Conservation (phyloP, 1,140 invertebrate genomes). For the Apis dorsata region DNA sequence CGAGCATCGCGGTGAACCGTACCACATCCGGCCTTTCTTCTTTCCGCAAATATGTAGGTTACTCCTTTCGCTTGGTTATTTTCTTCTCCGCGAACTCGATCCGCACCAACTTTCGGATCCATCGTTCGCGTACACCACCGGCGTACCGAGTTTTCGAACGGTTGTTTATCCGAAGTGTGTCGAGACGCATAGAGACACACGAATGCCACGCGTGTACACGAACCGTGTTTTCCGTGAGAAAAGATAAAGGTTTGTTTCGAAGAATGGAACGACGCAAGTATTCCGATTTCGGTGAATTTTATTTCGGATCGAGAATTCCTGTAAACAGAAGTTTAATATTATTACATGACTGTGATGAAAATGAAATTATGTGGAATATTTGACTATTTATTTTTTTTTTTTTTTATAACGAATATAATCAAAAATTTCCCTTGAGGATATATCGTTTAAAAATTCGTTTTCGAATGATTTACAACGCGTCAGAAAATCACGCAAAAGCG, state of each 20-base stretch:
- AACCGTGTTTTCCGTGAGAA: too few species aligned
- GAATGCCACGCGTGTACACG: too few species aligned
- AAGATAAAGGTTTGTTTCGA: too few species aligned
- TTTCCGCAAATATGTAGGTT: constrained; percentile 37
- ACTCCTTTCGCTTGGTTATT: constrained; percentile 20
- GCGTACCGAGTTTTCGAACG: background rate
- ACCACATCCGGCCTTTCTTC: constrained; percentile 25
- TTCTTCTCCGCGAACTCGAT: background rate
- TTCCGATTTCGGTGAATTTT: too few species aligned
- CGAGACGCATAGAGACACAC: background rate
- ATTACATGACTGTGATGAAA: too few species aligned
- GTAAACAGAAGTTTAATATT: too few species aligned
- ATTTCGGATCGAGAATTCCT: too few species aligned
- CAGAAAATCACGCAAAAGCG: background rate
- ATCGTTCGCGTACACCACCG: too few species aligned
- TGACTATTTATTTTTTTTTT: too few species aligned
- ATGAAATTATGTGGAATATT: too few species aligned
- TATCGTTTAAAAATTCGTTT: background rate
- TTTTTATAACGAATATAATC: too few species aligned
- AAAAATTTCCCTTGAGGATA: too few species aligned
- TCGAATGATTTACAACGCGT: background rate
- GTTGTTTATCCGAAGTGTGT: background rate
- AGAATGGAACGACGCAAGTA: background rate
- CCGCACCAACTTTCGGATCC: background rate
- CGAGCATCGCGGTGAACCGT: constrained; percentile 32